These are phyloP conservation scores for Frankliniella intonsa DNA, from an alignment of 2,888 invertebrate genomes.

Conservation along the genomic window DNA sequence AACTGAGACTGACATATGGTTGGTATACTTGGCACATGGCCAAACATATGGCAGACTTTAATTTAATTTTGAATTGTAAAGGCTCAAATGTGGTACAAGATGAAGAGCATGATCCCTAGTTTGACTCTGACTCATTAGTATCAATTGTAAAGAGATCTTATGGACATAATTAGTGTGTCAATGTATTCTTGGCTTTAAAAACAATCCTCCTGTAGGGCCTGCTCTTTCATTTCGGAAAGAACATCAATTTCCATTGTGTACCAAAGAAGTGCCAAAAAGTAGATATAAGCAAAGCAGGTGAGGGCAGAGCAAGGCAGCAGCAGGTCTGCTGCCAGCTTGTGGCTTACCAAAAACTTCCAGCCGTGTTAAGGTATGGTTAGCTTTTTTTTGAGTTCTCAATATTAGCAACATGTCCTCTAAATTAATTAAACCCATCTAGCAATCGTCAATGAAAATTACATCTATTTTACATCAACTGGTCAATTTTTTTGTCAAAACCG, in stretches of 20 bases:
- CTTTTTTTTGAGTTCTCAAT: background rate
- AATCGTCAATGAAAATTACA: background rate
- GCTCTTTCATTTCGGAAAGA: slow-evolving; percentile 2
- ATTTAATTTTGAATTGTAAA: background rate
- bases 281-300: background rate
- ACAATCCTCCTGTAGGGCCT: background rate
- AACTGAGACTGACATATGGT: slow-evolving; percentile 1
- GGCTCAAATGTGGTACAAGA: slow-evolving; percentile 26
- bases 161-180: background rate
- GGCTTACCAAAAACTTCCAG: background rate
- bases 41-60: background rate
- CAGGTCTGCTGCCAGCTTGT: background rate
- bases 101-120: background rate
- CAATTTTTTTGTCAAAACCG: background rate
- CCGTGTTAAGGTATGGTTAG: background rate
- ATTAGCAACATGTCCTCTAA: background rate
- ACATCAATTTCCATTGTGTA: slow-evolving; percentile 17
- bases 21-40: background rate
- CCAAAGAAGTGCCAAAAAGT: slow-evolving; percentile 24
- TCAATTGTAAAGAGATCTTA: background rate
- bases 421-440: background rate
- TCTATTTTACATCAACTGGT: background rate
- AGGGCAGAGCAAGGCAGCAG: background rate
- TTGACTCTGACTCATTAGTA: background rate
- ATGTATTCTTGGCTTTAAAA: background rate